Conservation (phyloP, 1,140 invertebrate species). For the Panonychus citri region DNA sequence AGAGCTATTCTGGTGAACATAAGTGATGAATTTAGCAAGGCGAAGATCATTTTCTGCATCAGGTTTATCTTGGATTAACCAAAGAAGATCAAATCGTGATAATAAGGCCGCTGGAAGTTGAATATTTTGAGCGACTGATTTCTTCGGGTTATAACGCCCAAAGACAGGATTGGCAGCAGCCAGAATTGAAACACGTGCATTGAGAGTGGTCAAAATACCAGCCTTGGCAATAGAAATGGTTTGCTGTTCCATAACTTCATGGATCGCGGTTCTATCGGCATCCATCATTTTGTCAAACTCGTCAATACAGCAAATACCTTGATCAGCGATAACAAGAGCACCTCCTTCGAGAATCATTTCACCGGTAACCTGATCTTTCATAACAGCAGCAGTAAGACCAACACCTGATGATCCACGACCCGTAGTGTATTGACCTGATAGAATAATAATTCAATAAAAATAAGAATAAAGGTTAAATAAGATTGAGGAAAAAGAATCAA, state of each 20-base stretch:
- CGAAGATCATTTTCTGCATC: conserved; percentile 78
- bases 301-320: conserved; percentile 72
- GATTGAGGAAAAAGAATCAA: no score
- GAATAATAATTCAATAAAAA: no score
- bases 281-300: conserved; percentile 50
- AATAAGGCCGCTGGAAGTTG: conserved; percentile 90
- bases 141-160: conserved; percentile 86
- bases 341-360: conserved; percentile 95
- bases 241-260: no score
- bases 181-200: no score
- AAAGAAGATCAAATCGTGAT: conserved; percentile 90
- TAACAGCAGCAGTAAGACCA: conserved; percentile 87
- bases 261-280: conserved; percentile 39
- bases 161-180: conserved; percentile 58
- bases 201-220: no score
- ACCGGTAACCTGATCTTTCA: conserved; percentile 91
- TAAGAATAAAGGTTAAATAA: no score
- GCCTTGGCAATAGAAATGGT: no score
- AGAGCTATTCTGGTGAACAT: conserved; percentile 74
- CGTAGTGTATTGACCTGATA: conserved; percentile 84
- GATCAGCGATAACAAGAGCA: conserved; percentile 84
- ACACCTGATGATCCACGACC: conserved; percentile 91
- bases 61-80: conserved; percentile 86
- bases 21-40: conserved; percentile 89
- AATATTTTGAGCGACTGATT: conserved; percentile 88